A percentile compares a stretch with the other conserved stretches of the same genome.
phyloP scores from a whole-genome alignment of 2,797 vertebrate genomes.

The Halcyon leucocephala region DNA sequence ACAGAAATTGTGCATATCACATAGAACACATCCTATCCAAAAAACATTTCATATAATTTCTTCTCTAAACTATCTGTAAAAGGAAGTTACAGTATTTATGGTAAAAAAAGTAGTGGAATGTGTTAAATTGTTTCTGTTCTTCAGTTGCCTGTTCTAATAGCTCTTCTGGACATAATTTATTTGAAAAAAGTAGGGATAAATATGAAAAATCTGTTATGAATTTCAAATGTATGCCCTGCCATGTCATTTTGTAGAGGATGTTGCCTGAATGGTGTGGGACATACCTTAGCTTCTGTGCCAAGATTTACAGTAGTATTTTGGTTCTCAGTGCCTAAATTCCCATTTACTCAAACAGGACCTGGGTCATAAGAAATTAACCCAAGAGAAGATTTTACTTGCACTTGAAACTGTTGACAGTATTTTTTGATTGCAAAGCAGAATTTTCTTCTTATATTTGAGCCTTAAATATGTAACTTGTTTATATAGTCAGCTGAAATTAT shows the following conservation, averaged over 20 bases:
- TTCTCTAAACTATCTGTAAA: neutral
- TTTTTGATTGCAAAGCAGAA: neutral
- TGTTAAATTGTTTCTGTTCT: neutral
- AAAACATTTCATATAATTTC: neutral
- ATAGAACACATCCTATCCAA: neutral
- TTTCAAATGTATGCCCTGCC: neutral
- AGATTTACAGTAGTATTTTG: neutral
- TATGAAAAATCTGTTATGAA: neutral
- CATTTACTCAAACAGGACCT: neutral
- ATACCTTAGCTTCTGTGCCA: neutral
- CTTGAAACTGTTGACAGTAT: neutral
- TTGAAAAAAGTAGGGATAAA: neutral
- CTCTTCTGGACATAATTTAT: neutral
- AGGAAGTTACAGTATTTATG: neutral
- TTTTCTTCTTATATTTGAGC: neutral
- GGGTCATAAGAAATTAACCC: neutral
- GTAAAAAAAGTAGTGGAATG: neutral
- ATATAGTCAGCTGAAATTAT: neutral
- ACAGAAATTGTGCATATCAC: fast-evolving
- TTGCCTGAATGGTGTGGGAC: neutral
- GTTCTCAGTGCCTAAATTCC: neutral
- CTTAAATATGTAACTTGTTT: neutral
- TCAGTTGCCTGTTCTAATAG: neutral
- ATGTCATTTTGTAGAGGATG: neutral
- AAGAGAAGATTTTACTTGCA: neutral